Conservation (phyloP, 2,888 invertebrate genomes). For the Arrhopalites spinosus region DNA sequence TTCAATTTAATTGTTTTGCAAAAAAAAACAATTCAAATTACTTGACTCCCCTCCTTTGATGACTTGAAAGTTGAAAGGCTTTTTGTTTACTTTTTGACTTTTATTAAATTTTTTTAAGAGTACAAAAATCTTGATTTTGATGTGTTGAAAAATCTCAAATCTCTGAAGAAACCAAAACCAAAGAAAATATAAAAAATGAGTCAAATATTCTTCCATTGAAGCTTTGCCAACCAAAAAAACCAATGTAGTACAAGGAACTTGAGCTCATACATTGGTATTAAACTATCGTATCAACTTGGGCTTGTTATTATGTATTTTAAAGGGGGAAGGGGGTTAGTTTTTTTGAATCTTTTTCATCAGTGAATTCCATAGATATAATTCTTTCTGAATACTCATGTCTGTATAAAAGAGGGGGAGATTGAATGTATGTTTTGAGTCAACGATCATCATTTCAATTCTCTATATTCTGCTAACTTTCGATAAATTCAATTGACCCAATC, state of each 20-base stretch:
- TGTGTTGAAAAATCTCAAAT: too few species aligned
- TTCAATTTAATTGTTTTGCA: too few species aligned
- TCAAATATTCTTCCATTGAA: background rate
- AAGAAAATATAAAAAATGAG: background rate
- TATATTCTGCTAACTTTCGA: constrained; percentile 25
- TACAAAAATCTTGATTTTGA: too few species aligned
- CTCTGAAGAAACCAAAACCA: too few species aligned
- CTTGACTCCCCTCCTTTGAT: too few species aligned
- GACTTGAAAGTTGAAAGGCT: too few species aligned
- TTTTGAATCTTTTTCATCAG: background rate
- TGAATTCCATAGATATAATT: background rate
- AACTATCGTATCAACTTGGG: constrained; percentile 28
- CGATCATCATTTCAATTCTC: constrained; percentile 25
- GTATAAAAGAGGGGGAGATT: too few species aligned
- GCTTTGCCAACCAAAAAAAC: background rate
- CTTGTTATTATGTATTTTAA: constrained; percentile 22
- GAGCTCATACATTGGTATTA: constrained; percentile 14
- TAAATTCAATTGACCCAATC: constrained; percentile 50
- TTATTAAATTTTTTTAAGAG: too few species aligned
- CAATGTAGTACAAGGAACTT: constrained; percentile 4
- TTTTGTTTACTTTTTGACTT: too few species aligned
- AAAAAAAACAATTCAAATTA: too few species aligned
- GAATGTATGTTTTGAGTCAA: constrained; percentile 18
- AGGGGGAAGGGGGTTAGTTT: constrained; percentile 12
- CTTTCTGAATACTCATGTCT: background rate